These are phyloP conservation scores for Pantala flavescens DNA, from an alignment of 1,140 invertebrate species.

Conservation along the genomic window DNA sequence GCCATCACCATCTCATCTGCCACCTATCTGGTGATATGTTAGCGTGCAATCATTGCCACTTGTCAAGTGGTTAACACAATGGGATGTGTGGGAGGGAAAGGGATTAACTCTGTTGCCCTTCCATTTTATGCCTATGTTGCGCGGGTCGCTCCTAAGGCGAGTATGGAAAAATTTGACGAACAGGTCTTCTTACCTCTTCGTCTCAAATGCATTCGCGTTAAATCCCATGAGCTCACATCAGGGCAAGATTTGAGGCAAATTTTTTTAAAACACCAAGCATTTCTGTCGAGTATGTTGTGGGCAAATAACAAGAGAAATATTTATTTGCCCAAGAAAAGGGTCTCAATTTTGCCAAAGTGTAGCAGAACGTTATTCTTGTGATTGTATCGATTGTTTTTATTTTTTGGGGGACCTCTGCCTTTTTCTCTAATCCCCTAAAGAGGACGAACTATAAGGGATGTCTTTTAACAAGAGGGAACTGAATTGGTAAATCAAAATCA, in stretches of 20 bases:
- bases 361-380: conserved; percentile 6
- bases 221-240: not conserved
- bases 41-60: not conserved
- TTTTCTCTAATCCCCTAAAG: not conserved
- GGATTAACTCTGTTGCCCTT: not conserved
- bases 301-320: not conserved
- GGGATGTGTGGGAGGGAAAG: not conserved
- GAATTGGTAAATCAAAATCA: not conserved
- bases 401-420: conserved; percentile 12
- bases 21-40: not conserved
- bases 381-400: conserved; percentile 13
- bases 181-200: too few relatives aligned
- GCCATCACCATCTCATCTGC: not conserved
- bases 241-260: not conserved
- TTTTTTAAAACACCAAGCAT: not conserved
- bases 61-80: not conserved
- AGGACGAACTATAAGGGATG: not conserved
- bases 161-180: not conserved
- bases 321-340: not conserved
- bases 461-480: not conserved
- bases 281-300: not conserved
- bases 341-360: conserved; percentile 13
- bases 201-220: not conserved
- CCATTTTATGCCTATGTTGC: not conserved
- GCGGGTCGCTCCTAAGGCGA: not conserved